Base-by-base conservation (phyloP, 2,888 invertebrate genomes). In the Thymelicus lineola region DNA sequence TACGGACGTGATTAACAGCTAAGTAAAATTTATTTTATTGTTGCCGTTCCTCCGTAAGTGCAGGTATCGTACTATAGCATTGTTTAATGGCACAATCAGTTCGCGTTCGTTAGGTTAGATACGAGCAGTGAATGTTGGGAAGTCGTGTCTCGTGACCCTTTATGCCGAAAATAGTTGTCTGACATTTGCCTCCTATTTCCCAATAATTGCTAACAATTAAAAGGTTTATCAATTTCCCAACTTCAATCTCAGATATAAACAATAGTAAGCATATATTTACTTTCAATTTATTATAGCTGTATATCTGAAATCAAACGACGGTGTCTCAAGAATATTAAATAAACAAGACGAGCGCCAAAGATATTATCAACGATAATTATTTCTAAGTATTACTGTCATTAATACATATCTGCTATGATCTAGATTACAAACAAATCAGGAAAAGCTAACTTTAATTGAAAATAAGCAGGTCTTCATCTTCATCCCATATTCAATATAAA, bases 11-110 rank as follows among this genome's bases (percentile, higher is more conserved):
- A 90, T 91, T 89, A 90, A 82, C 83, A 79, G 80, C 81, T 87
- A 87, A 88, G 86, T 89, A 82, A 85, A 86, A 88, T 89, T 89
- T 88, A 90, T 91, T 89, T 88, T 85, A 87, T 85, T 80, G 82
- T 76, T 75, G 74, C 75, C 76, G 72, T 78, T 77, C 76, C 72
- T 75, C 76, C 79, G 77, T 78, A 79, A 79, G 81, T 82, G 80
- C 81, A 80, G 81, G 79, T 79, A 17, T 50, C 50, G 50, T 50
- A 66, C 53, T 64, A 64, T 46, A 42, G 55, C 69, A 82, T 81
- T 83, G 82, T 83, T 82, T 85, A 85, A 86, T 85, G 84, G 82
- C 80, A 82, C 84, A 83, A 84, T 84, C 80, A 81, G 82, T 80
- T 79, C 77, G 75, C 76, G 81, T 83, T 80, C 78, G 79, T 80